Conservation (phyloP, 2,888 invertebrate species). For the Lasioglossum calceatum region DNA sequence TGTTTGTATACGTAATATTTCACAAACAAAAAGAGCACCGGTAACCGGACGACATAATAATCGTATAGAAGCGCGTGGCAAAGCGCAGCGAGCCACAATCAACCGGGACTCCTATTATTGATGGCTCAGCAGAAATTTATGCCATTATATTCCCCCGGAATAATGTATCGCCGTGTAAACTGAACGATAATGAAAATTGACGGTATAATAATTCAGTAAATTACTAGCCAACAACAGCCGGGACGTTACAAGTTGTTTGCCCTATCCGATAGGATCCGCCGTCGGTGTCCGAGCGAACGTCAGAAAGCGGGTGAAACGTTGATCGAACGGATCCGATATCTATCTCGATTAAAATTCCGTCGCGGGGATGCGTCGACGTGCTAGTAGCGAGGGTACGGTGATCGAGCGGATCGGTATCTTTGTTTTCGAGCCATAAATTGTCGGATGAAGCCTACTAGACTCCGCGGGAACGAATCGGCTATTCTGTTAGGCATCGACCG, state of each 20-base stretch:
- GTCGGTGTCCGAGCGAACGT: not conserved
- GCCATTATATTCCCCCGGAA: constrained; percentile 44
- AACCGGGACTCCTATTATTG: constrained; percentile 36
- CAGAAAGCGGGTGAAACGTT: not conserved
- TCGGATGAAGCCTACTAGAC: constrained; percentile 19
- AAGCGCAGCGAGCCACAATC: not conserved
- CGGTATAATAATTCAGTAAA: constrained; percentile 59
- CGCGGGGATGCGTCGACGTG: not conserved
- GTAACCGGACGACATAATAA: not conserved
- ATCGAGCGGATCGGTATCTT: constrained; percentile 22
- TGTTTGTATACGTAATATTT: not conserved
- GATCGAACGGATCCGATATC: constrained; percentile 20
- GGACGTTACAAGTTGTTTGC: constrained; percentile 42
- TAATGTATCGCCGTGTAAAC: constrained; percentile 55
- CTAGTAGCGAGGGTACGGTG: not conserved
- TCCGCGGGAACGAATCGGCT: constrained; percentile 12
- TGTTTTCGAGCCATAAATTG: constrained; percentile 52
- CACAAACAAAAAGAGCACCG: not conserved
- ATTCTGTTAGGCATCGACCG: constrained; percentile 30
- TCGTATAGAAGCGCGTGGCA: not conserved
- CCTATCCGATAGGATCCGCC: constrained; percentile 10
- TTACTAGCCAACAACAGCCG: constrained; percentile 20
- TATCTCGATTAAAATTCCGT: constrained; percentile 47
- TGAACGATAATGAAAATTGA: constrained; percentile 59
- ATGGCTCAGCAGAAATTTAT: constrained; percentile 48